These are phyloP conservation scores for Trisateles emortualis DNA, from an alignment of 2,888 invertebrate species.

Conservation along the genomic window DNA sequence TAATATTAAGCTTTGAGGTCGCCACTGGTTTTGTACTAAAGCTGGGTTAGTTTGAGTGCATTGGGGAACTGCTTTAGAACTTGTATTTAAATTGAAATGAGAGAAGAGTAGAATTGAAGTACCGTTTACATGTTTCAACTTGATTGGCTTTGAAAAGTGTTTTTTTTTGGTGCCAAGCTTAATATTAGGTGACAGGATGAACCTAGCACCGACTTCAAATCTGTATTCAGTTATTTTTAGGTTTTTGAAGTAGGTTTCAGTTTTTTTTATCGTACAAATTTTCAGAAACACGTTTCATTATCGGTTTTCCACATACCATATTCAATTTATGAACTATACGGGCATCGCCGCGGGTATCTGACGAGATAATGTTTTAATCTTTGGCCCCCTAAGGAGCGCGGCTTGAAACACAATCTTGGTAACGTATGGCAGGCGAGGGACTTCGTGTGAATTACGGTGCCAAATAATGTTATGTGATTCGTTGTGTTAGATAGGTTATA, in stretches of 20 bases:
- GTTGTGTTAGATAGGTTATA: neutral
- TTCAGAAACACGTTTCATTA: no score
- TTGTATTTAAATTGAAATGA: no score
- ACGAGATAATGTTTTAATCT: slow-evolving; percentile 14
- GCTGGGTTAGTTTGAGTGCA: neutral
- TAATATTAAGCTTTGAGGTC: slow-evolving; percentile 13
- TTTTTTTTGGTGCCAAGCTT: no score
- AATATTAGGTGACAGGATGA: no score
- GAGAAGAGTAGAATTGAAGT: no score
- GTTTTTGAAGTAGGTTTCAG: no score
- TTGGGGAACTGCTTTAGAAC: neutral
- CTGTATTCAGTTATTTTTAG: no score
- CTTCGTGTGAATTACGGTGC: neutral
- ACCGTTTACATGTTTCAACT: no score
- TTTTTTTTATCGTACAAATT: no score
- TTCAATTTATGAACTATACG: neutral
- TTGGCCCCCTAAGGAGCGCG: slow-evolving; percentile 17
- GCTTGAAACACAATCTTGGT: slow-evolving; percentile 35
- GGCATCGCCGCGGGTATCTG: neutral
- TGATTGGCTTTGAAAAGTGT: no score
- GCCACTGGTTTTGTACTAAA: neutral
- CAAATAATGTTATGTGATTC: neutral
- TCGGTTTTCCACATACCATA: neutral
- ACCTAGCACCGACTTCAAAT: no score
- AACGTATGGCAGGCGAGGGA: slow-evolving; percentile 32